Conservation (phyloP, 2,113 vertebrate species). For the Carollia perspicillata region DNA sequence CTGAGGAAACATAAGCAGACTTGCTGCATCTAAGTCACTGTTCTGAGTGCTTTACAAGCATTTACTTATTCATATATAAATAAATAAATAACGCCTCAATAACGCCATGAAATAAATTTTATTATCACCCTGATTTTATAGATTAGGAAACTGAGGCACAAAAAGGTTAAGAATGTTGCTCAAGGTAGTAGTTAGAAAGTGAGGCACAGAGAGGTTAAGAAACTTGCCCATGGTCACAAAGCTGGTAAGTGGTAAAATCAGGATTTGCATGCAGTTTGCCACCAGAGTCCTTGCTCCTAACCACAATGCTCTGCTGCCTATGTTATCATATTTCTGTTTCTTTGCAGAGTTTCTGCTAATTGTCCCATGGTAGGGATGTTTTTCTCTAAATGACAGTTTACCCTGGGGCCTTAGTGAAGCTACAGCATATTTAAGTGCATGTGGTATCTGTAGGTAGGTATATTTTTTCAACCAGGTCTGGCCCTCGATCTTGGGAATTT, state of each 20-base stretch:
- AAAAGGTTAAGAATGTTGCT: neutral
- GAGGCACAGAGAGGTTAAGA: neutral
- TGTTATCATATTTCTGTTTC: neutral
- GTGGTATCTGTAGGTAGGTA: neutral
- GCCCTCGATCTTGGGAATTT: neutral
- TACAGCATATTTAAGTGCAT: neutral
- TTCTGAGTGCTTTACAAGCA: neutral
- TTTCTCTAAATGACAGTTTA: neutral
- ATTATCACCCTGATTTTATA: neutral
- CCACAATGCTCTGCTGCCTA: neutral
- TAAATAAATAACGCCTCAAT: no score
- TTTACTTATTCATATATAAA: neutral
- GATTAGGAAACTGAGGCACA: neutral
- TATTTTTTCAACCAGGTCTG: neutral
- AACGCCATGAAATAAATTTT: neutral
- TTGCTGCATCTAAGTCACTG: neutral
- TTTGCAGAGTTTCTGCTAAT: neutral
- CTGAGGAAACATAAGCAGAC: neutral
- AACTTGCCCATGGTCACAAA: neutral
- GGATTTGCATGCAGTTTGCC: neutral
- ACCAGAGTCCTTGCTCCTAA: neutral
- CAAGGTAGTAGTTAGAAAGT: neutral
- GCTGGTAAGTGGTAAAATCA: neutral
- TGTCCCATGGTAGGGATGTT: neutral
- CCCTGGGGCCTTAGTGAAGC: neutral